Conservation (phyloP, 2,113 vertebrate species). For the Chamaetylas fuelleborni region DNA sequence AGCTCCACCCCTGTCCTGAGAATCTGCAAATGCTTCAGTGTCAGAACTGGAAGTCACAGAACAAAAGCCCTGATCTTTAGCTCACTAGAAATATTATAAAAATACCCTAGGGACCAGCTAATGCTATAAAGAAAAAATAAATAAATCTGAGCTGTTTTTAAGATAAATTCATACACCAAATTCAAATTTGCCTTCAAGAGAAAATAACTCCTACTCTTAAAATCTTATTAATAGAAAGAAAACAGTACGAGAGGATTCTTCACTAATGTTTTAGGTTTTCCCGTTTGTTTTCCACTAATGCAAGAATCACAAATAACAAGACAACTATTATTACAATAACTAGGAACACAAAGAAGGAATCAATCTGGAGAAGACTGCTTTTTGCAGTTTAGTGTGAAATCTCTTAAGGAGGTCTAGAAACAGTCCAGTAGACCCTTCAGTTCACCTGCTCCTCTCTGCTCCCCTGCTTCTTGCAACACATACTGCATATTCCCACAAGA, state of each 20-base stretch:
- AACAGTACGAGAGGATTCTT: neutral
- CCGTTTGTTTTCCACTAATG: neutral
- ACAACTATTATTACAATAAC: neutral
- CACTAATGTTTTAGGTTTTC: neutral
- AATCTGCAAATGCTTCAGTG: neutral
- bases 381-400: neutral
- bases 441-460: neutral
- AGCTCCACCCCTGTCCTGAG: neutral
- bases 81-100: neutral
- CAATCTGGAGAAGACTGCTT: neutral
- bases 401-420: neutral
- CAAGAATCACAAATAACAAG: neutral
- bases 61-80: neutral
- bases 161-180: neutral
- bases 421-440: neutral
- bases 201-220: neutral
- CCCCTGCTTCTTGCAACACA: rapidly evolving
- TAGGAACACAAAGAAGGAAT: neutral
- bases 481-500: neutral
- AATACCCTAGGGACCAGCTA: neutral
- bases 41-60: neutral
- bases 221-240: neutral
- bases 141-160: neutral
- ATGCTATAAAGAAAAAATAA: neutral
- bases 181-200: neutral